Conservation (phyloP, 2,113 vertebrate species). For the Dromaius novaehollandiae region DNA sequence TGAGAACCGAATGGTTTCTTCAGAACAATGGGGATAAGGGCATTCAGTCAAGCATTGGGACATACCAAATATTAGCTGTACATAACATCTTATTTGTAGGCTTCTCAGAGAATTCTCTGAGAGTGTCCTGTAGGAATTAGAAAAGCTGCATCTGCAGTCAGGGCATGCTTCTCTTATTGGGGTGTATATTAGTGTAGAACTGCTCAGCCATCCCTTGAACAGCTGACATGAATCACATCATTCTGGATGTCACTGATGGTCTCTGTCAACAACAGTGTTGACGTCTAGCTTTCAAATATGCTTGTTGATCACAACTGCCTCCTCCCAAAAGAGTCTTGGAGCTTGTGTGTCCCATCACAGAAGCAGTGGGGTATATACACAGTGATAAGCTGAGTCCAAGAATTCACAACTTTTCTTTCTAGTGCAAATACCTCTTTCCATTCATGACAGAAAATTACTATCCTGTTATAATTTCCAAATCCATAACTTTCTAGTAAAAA, state of each 20-base stretch:
- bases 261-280: neutral
- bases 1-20: neutral
- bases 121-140: neutral
- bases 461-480: neutral
- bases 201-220: accelerated
- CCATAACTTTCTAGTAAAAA: neutral
- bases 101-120: neutral
- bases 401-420: neutral
- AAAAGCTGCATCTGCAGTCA: neutral
- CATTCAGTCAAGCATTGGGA: neutral
- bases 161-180: neutral
- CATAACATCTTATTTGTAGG: accelerated
- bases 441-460: neutral
- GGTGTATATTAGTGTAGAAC: neutral
- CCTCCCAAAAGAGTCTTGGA: neutral
- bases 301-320: neutral
- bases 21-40: neutral
- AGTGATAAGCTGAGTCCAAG: neutral
- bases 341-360: accelerated
- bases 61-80: neutral
- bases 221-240: neutral
- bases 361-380: accelerated
- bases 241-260: neutral
- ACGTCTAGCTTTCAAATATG: neutral
- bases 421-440: neutral